A percentile compares a stretch with the other conserved stretches of the same genome.
phyloP scores from a whole-genome alignment of 2,113 vertebrate genomes.

The Nesoenas mayeri region DNA sequence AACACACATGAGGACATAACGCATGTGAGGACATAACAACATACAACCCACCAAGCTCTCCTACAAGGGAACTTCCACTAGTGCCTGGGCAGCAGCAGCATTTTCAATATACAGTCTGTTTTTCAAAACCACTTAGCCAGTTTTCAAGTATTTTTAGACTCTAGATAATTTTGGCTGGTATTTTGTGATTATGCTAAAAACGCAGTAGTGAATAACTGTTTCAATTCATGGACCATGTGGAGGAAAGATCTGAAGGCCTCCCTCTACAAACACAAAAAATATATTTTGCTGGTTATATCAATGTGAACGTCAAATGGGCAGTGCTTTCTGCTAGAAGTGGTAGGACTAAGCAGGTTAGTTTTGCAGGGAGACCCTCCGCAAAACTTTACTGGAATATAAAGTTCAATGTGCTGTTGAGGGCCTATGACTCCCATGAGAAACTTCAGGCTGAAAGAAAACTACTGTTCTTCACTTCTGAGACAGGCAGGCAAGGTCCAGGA shows the following conservation, averaged over 20 bases:
- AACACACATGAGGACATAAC: not conserved
- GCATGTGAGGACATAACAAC: not conserved
- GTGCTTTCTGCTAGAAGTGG: not conserved
- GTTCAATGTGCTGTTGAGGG: not conserved
- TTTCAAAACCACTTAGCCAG: constrained; percentile 1
- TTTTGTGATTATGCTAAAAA: constrained; percentile 44
- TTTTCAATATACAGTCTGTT: not conserved
- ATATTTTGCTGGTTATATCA: not conserved
- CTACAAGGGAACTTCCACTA: not conserved
- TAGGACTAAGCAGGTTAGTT: not conserved
- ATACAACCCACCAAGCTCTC: not conserved
- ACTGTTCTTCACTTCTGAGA: constrained; percentile 3
- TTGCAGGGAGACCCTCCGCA: not conserved
- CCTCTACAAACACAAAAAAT: constrained; percentile 8
- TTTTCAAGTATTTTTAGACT: constrained; percentile 47
- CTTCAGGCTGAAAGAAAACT: constrained; percentile 23
- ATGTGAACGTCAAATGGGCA: not conserved
- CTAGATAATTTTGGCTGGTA: constrained; percentile 33
- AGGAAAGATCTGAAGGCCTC: constrained; percentile 15
- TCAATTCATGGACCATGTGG: not conserved
- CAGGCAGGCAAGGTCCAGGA: not conserved
- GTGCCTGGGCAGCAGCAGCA: not conserved
- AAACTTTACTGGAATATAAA: not conserved
- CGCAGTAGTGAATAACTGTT: constrained; percentile 20
- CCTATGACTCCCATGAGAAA: not conserved